These are phyloP conservation scores for Helicoverpa zea DNA, from an alignment of 1,140 invertebrate genomes.

Conservation along the genomic window DNA sequence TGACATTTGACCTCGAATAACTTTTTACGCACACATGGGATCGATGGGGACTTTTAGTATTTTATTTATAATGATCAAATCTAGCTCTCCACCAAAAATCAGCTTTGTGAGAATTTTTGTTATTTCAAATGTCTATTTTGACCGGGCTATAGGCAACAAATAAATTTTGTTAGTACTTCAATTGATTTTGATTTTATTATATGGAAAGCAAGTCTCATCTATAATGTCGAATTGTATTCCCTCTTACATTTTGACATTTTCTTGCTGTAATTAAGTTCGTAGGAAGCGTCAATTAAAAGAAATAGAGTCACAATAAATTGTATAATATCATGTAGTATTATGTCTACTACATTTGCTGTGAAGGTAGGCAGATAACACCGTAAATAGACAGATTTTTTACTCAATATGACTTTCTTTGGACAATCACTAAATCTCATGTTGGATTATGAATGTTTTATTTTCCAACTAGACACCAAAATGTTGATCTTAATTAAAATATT, in stretches of 20 bases:
- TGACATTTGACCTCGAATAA: too few species aligned
- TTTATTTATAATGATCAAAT: too few species aligned
- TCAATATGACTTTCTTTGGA: too few species aligned
- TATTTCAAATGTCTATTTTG: too few species aligned
- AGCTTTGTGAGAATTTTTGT: too few species aligned
- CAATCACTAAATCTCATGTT: too few species aligned
- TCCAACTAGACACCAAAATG: too few species aligned
- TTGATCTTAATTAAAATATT: too few species aligned
- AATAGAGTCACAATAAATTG: constrained; percentile 5
- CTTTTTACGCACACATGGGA: too few species aligned
- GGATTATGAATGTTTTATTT: background rate
- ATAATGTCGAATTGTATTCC: background rate
- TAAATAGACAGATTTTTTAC: background rate
- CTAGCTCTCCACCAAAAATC: too few species aligned
- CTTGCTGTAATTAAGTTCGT: background rate
- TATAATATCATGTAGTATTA: background rate
- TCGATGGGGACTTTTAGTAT: too few species aligned
- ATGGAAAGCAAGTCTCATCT: background rate
- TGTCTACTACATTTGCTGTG: background rate
- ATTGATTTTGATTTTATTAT: background rate
- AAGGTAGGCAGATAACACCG: background rate
- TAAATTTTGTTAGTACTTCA: background rate
- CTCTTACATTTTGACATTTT: background rate
- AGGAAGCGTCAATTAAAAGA: background rate
- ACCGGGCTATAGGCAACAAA: too few species aligned